Base-by-base conservation (phyloP, 2,888 invertebrate species). In the Leptopterna dolabrata region DNA sequence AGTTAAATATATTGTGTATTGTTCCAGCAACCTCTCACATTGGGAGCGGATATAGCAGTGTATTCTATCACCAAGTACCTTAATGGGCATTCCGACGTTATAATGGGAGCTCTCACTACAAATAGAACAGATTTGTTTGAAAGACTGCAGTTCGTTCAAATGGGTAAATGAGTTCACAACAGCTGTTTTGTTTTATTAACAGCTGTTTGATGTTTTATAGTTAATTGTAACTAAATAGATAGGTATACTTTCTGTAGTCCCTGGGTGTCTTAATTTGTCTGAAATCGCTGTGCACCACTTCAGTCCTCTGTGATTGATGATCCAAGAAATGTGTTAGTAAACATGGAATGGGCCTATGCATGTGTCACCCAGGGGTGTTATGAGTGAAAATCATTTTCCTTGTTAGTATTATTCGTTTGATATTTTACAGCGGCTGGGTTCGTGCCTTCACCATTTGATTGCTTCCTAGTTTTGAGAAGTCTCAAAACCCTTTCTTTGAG, bases 21-120 rank as follows among this genome's bases (percentile, higher is more conserved):
- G 7, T 84, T 84, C 41, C 87, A 99, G 95, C 94, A 95, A 88
- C 99, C 99, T 0, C 92, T 99, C 86, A 95, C 95, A 30, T 93
- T 98, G 47, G 99, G 99, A 0, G 98, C 97, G 0, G 98, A 99
- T 92, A 93, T 99, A 86, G 96, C 95, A 0, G 93, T 97, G 90
- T 98, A 99, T 92, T 99, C 99, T 0, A 91, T 98, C 86, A 98
- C 98, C 0, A 99, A 99, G 92, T 99, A 99, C 91, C 97, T 99
- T 95, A 99, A 99, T 92, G 99, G 99, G 0, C 99, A 99, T 92
- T 95, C 97, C 0, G 99, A 99, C 93, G 96, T 98, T 27, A 95
- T 99, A 7, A 99, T 99, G 99, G 99, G 99, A 1, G 96, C 97
- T 19, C 94, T 95, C 9, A 93, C 96, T 47, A 94, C 96, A 2